These are phyloP conservation scores for Chrysolophus pictus DNA, from an alignment of 2,797 vertebrate genomes.

Conservation along the genomic window DNA sequence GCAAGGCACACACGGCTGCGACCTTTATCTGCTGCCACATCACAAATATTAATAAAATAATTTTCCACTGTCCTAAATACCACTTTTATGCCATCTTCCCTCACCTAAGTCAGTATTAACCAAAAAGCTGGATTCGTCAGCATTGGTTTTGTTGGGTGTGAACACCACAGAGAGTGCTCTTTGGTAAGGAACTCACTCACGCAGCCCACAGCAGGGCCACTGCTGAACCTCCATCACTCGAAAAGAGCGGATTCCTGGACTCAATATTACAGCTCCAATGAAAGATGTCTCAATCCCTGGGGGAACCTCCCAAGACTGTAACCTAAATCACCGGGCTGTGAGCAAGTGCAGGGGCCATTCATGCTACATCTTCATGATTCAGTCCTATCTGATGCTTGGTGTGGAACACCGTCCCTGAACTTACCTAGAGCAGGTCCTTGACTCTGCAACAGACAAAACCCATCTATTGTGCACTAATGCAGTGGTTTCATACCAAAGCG, in stretches of 20 bases:
- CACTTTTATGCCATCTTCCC: not conserved
- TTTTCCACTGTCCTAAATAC: not conserved
- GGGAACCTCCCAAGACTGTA: not conserved
- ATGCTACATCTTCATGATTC: not conserved
- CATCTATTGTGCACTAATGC: not conserved
- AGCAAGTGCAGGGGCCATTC: not conserved
- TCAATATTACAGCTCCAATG: not conserved
- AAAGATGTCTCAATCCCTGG: not conserved
- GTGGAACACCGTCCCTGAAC: not conserved
- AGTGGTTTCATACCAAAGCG: not conserved
- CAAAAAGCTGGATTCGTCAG: not conserved
- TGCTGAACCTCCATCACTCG: not conserved
- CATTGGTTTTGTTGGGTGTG: not conserved
- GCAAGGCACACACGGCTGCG: not conserved
- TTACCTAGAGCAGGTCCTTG: not conserved
- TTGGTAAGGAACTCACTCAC: rapidly evolving
- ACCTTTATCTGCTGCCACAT: not conserved
- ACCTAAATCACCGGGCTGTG: not conserved
- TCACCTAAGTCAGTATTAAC: not conserved
- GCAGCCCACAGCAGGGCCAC: not conserved
- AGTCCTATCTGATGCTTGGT: rapidly evolving
- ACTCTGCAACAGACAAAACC: not conserved
- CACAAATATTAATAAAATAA: not conserved
- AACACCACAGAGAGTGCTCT: not conserved
- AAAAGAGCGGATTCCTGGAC: not conserved